Base-by-base conservation (phyloP, 2,113 vertebrate species). In the Rutilus rutilus region DNA sequence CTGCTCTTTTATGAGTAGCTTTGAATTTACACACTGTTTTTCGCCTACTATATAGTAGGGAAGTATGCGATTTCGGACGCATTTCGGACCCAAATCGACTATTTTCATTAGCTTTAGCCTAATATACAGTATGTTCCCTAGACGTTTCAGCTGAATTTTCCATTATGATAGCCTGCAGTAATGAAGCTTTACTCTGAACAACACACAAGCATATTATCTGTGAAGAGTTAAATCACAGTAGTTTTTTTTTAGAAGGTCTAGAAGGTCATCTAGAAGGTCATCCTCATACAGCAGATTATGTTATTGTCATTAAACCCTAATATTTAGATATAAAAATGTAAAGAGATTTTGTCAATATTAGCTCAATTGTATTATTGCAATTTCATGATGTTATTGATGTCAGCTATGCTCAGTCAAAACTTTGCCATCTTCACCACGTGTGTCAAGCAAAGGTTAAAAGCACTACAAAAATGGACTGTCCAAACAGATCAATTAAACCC, bases 361-460 rank as follows among this genome's bases (percentile, higher is more conserved):
- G 19, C 5, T n/a, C n/a, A n/a, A 15, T 15, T 45, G 1, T 2
- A 47, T 74, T 25, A 74, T 15, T 15, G 0, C 2, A 74, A 47
- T 50, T 27, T 7, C 42, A 50, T 50, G 39, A 14, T 25, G 0
- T 25, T 47, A n/a, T 9, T 71, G 67, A 42, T 42, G 10, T 73
- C 33, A 23, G 67, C 33, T 25, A 47, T 45, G 69, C 23, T 73
- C 23, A 74, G 23, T 74, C n/a, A 74, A 47, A 74, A 25, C n/a
- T 6, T 75, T 17, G 2, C 14, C 71, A 47, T 25, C 23, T 47
- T 74, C 12, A 14, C 71, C 69, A 74, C 19, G 30, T 71, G 33
- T 45, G 42, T 47, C n/a, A 50, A 75, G 73, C 14, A 75, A 75
- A 75, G 75, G 47, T 77, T 52, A 77, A 77, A 77, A 54, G 33